Evolutionary conservation across 2,888 invertebrate species (phyloP).

Genomic region (Limnephilus marmoratus): DNA sequence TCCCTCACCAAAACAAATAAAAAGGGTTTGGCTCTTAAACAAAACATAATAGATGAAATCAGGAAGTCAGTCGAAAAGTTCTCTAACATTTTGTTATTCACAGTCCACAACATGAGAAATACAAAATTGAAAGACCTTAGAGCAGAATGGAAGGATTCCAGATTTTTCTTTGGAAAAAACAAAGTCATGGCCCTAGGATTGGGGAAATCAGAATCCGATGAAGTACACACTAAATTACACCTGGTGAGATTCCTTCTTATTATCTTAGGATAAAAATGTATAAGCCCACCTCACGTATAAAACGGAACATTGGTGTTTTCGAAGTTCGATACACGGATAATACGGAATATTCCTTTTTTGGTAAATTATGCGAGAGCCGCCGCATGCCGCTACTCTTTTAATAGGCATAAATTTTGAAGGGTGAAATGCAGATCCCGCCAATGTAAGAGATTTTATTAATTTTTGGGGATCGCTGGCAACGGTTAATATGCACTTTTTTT

Average conservation of each 20-base stretch:
- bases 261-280: not conserved
- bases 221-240: conserved; percentile 89
- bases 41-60: conserved; percentile 92
- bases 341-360: too few species aligned
- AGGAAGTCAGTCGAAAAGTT: conserved; percentile 88
- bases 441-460: too few species aligned
- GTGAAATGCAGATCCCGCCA: too few species aligned
- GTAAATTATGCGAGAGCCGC: too few species aligned
- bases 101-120: conserved; percentile 95
- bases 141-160: conserved; percentile 92
- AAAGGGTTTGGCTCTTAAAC: conserved; percentile 92
- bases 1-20: conserved; percentile 96
- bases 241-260: conserved; percentile 71
- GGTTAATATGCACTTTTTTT: too few species aligned
- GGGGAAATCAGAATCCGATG: conserved; percentile 89
- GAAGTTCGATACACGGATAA: too few species aligned
- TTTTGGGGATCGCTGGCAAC: too few species aligned
- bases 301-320: too few species aligned
- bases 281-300: too few species aligned
- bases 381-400: too few species aligned
- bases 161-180: conserved; percentile 98
- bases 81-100: conserved; percentile 91
- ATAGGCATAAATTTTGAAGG: too few species aligned
- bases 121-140: conserved; percentile 91
- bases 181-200: conserved; percentile 95